Evolutionary conservation across 2,113 vertebrate genomes (phyloP).

Genomic region (Sakesphorus luctuosus): DNA sequence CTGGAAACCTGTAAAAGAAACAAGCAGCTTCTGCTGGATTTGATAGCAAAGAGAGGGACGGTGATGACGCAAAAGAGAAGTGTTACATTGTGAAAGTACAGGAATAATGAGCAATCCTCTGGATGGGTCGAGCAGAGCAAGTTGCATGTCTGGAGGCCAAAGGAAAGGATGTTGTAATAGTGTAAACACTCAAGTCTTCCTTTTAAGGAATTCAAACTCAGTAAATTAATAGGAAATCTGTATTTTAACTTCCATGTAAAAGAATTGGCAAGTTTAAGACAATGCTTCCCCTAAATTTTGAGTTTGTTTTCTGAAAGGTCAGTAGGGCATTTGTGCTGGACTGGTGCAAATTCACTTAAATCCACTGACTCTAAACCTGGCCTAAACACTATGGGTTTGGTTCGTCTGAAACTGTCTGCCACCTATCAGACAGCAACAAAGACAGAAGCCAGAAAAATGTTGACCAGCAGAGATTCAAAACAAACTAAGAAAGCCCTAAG

Average conservation of each 20-base stretch:
- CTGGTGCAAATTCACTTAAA: neutral
- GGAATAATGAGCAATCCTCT: neutral
- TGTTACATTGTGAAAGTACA: neutral
- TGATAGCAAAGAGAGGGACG: neutral
- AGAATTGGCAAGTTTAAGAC: neutral
- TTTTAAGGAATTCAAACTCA: neutral
- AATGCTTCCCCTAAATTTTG: neutral
- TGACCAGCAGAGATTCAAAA: neutral
- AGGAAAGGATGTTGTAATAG: slow-evolving; percentile 14
- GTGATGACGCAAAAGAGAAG: neutral
- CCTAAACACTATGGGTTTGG: neutral
- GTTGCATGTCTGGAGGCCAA: neutral
- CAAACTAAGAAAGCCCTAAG: neutral
- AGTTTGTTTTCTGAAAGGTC: neutral
- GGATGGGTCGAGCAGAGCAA: neutral
- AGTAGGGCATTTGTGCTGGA: neutral
- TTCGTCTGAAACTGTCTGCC: neutral
- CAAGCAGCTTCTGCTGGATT: neutral
- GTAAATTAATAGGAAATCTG: neutral
- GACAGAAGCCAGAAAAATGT: neutral
- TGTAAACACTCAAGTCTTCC: neutral
- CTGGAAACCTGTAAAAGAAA: neutral
- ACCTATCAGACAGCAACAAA: neutral
- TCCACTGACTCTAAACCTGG: neutral
- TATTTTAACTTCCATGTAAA: neutral